These are phyloP conservation scores for Sebastes taczanowskii DNA, from an alignment of 2,797 vertebrate genomes.

Conservation along the genomic window DNA sequence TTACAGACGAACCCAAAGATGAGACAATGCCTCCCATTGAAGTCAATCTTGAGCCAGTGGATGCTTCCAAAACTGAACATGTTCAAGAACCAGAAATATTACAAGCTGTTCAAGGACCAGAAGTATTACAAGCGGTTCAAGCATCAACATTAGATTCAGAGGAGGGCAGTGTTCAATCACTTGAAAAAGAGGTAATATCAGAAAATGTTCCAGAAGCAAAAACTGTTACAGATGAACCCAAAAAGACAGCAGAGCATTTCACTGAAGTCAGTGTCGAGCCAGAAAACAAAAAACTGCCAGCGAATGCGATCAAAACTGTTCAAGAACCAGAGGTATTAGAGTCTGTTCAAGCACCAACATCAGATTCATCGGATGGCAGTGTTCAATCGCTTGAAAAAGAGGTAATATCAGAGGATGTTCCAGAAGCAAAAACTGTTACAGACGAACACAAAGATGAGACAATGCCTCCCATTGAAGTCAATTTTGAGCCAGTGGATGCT, in stretches of 20 bases:
- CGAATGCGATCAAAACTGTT: not conserved
- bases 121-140: not conserved
- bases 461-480: not conserved
- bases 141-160: not conserved
- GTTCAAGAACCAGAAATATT: not conserved
- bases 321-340: not conserved
- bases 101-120: not conserved
- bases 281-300: too few relatives aligned
- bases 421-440: not conserved
- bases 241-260: not conserved
- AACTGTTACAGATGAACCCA: constrained; percentile 16
- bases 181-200: not conserved
- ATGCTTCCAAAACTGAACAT: not conserved
- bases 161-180: not conserved
- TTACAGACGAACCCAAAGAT: constrained; percentile 18
- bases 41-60: not conserved
- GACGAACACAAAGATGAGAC: constrained; percentile 12
- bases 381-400: constrained; percentile 7
- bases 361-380: not conserved
- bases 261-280: not conserved
- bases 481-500: not conserved
- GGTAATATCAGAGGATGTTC: not conserved
- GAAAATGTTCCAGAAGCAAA: not conserved
- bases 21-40: not conserved
- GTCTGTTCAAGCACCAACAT: not conserved